phyloP scores from a whole-genome alignment of 2,113 vertebrate species.

The Picathartes gymnocephalus region DNA sequence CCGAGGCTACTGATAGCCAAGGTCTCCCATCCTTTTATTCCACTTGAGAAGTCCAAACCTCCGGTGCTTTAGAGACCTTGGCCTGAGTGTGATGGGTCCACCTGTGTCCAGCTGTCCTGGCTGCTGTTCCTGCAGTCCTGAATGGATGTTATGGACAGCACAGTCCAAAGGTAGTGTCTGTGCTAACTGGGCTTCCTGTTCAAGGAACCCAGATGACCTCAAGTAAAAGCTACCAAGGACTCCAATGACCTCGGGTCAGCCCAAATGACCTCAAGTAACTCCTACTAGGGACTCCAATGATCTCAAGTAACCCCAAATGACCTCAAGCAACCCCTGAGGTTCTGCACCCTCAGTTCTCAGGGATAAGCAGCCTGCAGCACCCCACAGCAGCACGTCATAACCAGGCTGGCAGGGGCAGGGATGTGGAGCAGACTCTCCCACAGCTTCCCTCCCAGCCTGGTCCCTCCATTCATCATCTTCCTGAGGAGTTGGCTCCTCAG shows the following conservation, averaged over 20 bases:
- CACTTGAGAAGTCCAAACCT: neutral
- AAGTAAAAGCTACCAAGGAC: neutral
- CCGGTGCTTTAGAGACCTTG: neutral
- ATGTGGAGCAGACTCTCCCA: fast-evolving
- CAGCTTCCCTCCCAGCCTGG: neutral
- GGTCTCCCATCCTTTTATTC: neutral
- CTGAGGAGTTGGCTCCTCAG: neutral
- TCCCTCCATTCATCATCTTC: neutral
- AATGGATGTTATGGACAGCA: neutral
- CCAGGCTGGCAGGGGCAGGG: neutral
- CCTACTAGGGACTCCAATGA: too few species aligned
- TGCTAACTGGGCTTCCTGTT: neutral
- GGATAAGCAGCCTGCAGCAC: neutral
- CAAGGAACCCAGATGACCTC: neutral
- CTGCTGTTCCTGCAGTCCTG: neutral
- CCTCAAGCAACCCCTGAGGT: neutral
- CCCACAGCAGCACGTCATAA: fast-evolving
- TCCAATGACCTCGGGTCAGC: neutral
- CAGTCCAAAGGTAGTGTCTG: neutral
- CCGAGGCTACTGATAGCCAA: neutral
- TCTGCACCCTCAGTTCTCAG: neutral
- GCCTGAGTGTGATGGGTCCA: neutral
- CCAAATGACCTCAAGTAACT: too few species aligned
- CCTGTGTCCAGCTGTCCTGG: neutral
- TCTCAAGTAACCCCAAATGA: too few species aligned